These are phyloP conservation scores for Carollia perspicillata DNA, from an alignment of 2,113 vertebrate genomes.

Conservation along the genomic window DNA sequence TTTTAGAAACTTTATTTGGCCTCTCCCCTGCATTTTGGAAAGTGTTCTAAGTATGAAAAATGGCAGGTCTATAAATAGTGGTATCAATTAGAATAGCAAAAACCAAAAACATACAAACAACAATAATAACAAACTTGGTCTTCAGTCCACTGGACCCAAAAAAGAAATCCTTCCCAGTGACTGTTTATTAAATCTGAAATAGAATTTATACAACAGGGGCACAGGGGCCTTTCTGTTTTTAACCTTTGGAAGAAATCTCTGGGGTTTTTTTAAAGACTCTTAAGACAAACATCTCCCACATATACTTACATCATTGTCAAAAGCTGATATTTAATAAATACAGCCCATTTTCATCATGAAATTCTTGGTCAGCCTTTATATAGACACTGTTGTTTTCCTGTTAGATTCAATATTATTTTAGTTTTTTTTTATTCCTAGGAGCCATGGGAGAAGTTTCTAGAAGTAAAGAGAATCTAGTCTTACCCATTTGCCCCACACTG, in stretches of 20 bases:
- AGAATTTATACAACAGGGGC: background rate
- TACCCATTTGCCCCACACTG: background rate
- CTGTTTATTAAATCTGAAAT: constrained; percentile 45
- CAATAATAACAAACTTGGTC: background rate
- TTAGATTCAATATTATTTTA: background rate
- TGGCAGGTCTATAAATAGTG: background rate
- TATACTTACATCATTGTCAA: constrained; percentile 2
- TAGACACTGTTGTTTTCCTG: background rate
- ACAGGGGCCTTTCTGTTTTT: constrained; percentile 15
- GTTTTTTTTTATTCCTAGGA: background rate
- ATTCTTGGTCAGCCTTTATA: background rate
- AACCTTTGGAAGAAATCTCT: constrained; percentile 5
- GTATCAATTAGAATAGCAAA: constrained; percentile 34
- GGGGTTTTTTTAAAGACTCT: background rate
- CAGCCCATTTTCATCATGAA: background rate
- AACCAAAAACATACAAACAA: background rate
- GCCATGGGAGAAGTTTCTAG: background rate
- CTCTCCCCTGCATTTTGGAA: constrained; percentile 9
- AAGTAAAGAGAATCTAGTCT: background rate
- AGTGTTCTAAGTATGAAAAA: background rate
- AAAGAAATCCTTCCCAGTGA: constrained; percentile 58
- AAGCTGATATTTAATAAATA: constrained; percentile 47
- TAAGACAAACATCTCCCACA: constrained; percentile 40
- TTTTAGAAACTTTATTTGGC: background rate
- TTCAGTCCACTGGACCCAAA: background rate